Base-by-base conservation (phyloP, 1,140 invertebrate species). In the Calliphora vicina region DNA sequence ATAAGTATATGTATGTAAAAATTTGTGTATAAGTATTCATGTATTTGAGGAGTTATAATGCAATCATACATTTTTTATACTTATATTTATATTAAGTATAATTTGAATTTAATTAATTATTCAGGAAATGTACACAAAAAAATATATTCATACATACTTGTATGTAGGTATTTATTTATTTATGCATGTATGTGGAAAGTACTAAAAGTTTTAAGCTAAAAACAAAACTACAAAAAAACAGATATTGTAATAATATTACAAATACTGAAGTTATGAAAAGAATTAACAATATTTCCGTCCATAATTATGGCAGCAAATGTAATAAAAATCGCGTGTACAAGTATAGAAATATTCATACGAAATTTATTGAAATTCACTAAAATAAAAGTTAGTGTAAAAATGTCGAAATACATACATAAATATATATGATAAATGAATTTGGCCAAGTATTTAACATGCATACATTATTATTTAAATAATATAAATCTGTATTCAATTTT, bases 31-130 rank as follows among this genome's bases (percentile, higher is more conserved):
- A n/a, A n/a, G n/a, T n/a, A n/a, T n/a, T n/a, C n/a, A 57, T 57
- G 50, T 57, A 17, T 57, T 57, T 57, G 50, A n/a, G 50, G n/a
- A 57, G 50, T 57, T 57, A 57, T 57, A 76, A 35, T 76, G 73
- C 73, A 76, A 76, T n/a, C 73, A 42, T 76, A 76, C 27, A 35
- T 76, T 76, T 76, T n/a, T 42, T 10, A 35, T 35, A 35, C 35
- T 35, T 35, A 0, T 35, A 35, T 35, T 35, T 35, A 35, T 35
- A 35, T 76, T 76, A 29, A 35, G n/a, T 45, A 23, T 78, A 25
- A 43, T 78, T 78, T 78, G 35, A 78, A 78, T 78, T 78, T 43
- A 78, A 78, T 78, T 78, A 78, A 78, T 23, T 78, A 78, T 78
- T 78, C 74, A 78, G 74, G 74, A 78, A 78, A 78, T 78, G 74